These are phyloP conservation scores for Isichthys henryi DNA, from an alignment of 2,113 vertebrate genomes.

Conservation along the genomic window DNA sequence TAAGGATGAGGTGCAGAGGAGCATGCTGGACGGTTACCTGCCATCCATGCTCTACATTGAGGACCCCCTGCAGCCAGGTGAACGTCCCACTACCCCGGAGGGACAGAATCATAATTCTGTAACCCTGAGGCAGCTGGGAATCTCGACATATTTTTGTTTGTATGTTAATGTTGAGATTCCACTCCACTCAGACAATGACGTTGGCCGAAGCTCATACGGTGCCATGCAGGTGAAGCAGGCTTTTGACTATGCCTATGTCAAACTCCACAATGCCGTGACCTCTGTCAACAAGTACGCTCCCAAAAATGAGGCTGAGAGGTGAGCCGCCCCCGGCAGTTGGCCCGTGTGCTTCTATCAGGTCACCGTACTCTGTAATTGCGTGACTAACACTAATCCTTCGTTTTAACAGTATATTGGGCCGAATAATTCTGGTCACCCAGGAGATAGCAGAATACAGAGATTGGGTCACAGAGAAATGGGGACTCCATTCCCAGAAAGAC, in stretches of 20 bases:
- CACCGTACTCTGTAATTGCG: not conserved
- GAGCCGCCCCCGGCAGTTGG: constrained; percentile 23
- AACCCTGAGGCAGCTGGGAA: not conserved
- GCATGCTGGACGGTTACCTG: constrained; percentile 90
- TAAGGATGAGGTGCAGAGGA: constrained; percentile 94
- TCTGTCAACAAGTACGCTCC: constrained; percentile 90
- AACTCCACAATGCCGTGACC: constrained; percentile 87
- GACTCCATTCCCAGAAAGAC: constrained; percentile 70
- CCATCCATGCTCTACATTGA: constrained; percentile 97
- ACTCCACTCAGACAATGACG: constrained; percentile 77
- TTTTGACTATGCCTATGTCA: constrained; percentile 92
- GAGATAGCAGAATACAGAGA: constrained; percentile 91
- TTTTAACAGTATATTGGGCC: constrained; percentile 76
- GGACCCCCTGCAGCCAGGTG: constrained; percentile 93
- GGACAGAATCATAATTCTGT: not conserved
- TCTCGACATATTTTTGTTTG: not conserved
- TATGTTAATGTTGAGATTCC: not conserved
- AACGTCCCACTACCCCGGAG: not conserved
- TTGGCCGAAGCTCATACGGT: constrained; percentile 93
- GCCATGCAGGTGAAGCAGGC: constrained; percentile 99
- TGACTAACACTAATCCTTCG: not conserved
- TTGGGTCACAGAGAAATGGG: constrained; percentile 90
- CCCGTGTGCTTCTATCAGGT: not conserved
- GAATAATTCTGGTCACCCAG: constrained; percentile 90
- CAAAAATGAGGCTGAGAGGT: constrained; percentile 92